phyloP scores from a whole-genome alignment of 2,888 invertebrate species.

The Ganaspis brasiliensis region DNA sequence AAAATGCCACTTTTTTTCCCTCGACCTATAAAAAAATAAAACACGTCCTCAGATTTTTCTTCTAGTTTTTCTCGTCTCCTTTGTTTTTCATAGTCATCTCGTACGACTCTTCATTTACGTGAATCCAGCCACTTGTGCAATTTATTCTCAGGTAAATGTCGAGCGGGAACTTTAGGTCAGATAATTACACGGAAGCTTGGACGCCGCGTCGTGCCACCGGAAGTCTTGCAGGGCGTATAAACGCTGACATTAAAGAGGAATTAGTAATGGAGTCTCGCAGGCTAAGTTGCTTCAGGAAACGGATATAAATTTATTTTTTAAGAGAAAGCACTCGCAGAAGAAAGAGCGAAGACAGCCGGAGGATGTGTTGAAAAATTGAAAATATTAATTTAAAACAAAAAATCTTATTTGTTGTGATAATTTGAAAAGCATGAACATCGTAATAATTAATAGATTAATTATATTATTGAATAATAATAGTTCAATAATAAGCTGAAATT shows the following conservation, averaged over 20 bases:
- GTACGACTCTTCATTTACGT: conserved; percentile 13
- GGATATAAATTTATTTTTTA: not conserved
- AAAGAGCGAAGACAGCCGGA: too few relatives aligned
- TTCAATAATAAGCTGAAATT: too few relatives aligned
- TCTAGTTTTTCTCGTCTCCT: not conserved
- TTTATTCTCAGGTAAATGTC: conserved; percentile 57
- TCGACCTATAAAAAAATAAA: conserved; percentile 44
- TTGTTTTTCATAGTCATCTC: not conserved
- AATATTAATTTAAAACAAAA: too few relatives aligned
- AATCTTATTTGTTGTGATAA: too few relatives aligned
- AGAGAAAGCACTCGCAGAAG: not conserved
- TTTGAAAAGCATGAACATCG: too few relatives aligned
- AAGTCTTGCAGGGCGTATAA: conserved; percentile 45
- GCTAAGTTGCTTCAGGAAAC: conserved; percentile 20
- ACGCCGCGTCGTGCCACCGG: conserved; percentile 51
- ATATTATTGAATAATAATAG: too few relatives aligned
- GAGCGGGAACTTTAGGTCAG: conserved; percentile 52
- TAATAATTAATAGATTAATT: too few relatives aligned
- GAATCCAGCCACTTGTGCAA: conserved; percentile 41
- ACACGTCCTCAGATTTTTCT: not conserved
- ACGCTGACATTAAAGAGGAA: conserved; percentile 54
- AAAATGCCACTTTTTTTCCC: conserved; percentile 30
- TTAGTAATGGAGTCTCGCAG: conserved; percentile 55
- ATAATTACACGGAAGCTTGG: conserved; percentile 60
- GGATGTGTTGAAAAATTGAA: too few relatives aligned